These are phyloP conservation scores for Drosophila multiciliata DNA, from an alignment of 2,888 invertebrate genomes.

Conservation along the genomic window DNA sequence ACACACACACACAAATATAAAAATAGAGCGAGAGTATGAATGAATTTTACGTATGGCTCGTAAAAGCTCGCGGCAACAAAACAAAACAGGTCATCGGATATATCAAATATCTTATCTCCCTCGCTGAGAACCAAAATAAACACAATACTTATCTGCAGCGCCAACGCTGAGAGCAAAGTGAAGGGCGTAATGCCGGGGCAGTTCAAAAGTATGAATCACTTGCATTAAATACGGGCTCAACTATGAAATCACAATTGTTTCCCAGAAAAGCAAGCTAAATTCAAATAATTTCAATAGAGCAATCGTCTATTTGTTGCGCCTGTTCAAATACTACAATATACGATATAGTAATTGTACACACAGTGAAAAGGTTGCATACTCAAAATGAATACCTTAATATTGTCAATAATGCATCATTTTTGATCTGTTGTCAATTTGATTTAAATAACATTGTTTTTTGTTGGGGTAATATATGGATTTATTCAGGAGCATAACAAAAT, in stretches of 20 bases:
- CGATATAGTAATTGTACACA: constrained; percentile 1
- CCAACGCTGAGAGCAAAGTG: constrained; percentile 24
- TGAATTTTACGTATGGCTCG: constrained; percentile 48
- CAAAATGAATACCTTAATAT: neutral
- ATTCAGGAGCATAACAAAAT: neutral
- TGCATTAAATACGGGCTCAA: constrained; percentile 52
- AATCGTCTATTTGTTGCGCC: constrained; percentile 55
- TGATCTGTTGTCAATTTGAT: neutral
- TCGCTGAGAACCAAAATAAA: constrained; percentile 35
- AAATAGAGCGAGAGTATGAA: constrained; percentile 53
- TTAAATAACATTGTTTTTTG: neutral
- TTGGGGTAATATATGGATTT: neutral
- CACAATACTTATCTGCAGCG: constrained; percentile 32
- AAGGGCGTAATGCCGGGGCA: constrained; percentile 1
- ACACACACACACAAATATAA: constrained; percentile 4
- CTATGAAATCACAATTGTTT: constrained; percentile 74
- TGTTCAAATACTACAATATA: neutral
- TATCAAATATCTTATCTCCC: constrained; percentile 15
- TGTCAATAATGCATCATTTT: neutral
- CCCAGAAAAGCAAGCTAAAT: constrained; percentile 61
- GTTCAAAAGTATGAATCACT: constrained; percentile 56
- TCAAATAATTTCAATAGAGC: constrained; percentile 65
- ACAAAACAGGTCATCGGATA: constrained; percentile 37
- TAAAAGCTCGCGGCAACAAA: constrained; percentile 40
- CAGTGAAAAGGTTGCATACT: neutral